Evolutionary conservation across 2,888 invertebrate species (phyloP).

Genomic region (Phalera bucephala): DNA sequence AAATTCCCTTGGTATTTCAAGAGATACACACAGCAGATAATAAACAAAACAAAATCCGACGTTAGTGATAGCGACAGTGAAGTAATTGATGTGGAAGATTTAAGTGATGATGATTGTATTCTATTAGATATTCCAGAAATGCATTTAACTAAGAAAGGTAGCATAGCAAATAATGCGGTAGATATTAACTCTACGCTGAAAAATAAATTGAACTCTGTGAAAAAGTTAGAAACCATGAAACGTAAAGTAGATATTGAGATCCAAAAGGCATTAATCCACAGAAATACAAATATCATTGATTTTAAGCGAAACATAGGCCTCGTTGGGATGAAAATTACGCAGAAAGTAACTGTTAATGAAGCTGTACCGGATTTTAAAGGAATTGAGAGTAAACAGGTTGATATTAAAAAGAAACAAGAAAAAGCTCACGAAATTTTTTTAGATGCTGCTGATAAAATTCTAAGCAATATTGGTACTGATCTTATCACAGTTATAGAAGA

Average conservation of each 20-base stretch:
- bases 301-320: slow-evolving; percentile 48
- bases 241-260: slow-evolving; percentile 19
- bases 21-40: slow-evolving; percentile 21
- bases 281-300: slow-evolving; percentile 31
- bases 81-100: slow-evolving; percentile 10
- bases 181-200: too few relatives aligned
- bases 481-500: slow-evolving; percentile 7
- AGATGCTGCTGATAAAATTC: slow-evolving; percentile 6
- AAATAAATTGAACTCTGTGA: too few relatives aligned
- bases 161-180: background rate
- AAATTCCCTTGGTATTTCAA: slow-evolving; percentile 32
- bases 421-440: background rate
- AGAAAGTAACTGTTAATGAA: slow-evolving; percentile 4
- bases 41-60: slow-evolving; percentile 6
- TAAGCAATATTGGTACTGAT: slow-evolving; percentile 6
- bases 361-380: too few relatives aligned
- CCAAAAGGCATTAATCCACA: slow-evolving; percentile 19
- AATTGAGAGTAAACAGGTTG: too few relatives aligned
- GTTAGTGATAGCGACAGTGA: slow-evolving; percentile 14
- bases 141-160: background rate
- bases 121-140: slow-evolving; percentile 12
- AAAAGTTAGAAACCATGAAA: slow-evolving; percentile 3
- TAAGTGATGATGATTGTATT: slow-evolving; percentile 23
- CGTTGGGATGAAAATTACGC: slow-evolving; percentile 43
- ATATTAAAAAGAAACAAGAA: slow-evolving; percentile 1